Percentiles rank a stretch among this genome's conserved stretches.
Evolutionary conservation across 2,888 invertebrate genomes (phyloP).

Genomic region (Sepiola atlantica): DNA sequence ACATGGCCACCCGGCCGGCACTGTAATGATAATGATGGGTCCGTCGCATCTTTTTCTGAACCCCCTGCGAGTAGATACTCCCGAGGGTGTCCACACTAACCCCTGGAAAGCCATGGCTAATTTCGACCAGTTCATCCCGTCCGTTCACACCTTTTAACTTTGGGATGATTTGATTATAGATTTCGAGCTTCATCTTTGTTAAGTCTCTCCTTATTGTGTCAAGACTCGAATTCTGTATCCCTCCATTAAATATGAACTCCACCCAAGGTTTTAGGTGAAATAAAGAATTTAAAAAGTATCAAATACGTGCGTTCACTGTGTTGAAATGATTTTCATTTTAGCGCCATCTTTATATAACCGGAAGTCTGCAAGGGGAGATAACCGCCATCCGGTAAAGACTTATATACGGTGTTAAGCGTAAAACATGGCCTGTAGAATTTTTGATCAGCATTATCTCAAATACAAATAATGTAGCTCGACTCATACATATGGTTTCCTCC

Average conservation of each 20-base stretch:
- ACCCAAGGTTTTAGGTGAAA: background rate
- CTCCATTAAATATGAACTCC: background rate
- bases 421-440: background rate
- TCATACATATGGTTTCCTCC: too few species aligned
- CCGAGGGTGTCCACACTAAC: conserved; percentile 60
- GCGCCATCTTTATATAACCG: background rate
- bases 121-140: conserved; percentile 23
- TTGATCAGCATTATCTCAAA: too few species aligned
- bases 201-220: background rate
- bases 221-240: background rate
- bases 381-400: background rate
- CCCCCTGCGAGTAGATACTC: conserved; percentile 64
- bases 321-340: background rate
- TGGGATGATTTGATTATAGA: conserved; percentile 60
- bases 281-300: background rate
- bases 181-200: conserved; percentile 57
- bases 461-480: too few species aligned
- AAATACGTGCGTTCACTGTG: background rate
- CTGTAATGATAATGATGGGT: conserved; percentile 61
- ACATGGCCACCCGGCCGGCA: conserved; percentile 54
- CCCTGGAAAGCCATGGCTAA: conserved; percentile 45
- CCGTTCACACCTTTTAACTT: conserved; percentile 18
- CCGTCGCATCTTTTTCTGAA: conserved; percentile 62
- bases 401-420: background rate
- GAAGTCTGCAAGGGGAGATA: background rate